Evolutionary conservation across 2,113 vertebrate species (phyloP), one percentile per base, ranked within the genome.

Genomic region (Gavialis gangeticus): DNA sequence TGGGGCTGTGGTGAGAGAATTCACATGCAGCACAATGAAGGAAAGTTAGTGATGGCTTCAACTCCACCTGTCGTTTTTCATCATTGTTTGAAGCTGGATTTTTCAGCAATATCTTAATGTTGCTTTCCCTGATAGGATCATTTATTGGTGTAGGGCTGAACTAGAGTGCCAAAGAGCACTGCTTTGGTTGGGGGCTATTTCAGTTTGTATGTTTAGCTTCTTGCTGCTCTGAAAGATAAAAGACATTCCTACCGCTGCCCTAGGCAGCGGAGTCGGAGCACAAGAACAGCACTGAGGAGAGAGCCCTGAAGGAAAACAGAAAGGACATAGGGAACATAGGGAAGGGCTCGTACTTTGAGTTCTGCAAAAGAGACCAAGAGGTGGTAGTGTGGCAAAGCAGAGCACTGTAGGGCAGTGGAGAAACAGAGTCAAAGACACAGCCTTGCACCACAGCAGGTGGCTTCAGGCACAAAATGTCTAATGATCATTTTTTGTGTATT

Each of bases 21-120:
- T n/a, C 69, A 57, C 4, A 79, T 4, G 24, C 59, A n/a, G 56
- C 76, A 76, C 0, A 4, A 21, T 0, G 0, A 90, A 18, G 16
- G 16, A 34, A 30, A 34, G 67, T 69, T 34, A 69, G 67, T 69
- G 67, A 34, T 69, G 67, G 12, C 30, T 34, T 71, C 37, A 37
- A 46, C 67, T 24, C 69, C 14, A 12, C 34, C 34, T 22, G 34
- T 71, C 24, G 37, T 71, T 46, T 30, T 34, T 11, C 30, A 46
- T 71, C 5, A 19, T 24, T 71, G 34, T 22, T 24, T 71, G 46
- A 46, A 46, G 46, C 46, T 46, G 46, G 46, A 46, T 46, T 46
- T 46, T 46, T 46, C 22, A 46, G 24, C 21, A 37, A 10, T 46
- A 24, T 24, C 34, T 71, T 37, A 6, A 22, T 22, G 30, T 71